Evolutionary conservation across 2,888 invertebrate genomes (phyloP), one percentile per base, ranked within the genome.

Genomic region (Drosophila anomelani): DNA sequence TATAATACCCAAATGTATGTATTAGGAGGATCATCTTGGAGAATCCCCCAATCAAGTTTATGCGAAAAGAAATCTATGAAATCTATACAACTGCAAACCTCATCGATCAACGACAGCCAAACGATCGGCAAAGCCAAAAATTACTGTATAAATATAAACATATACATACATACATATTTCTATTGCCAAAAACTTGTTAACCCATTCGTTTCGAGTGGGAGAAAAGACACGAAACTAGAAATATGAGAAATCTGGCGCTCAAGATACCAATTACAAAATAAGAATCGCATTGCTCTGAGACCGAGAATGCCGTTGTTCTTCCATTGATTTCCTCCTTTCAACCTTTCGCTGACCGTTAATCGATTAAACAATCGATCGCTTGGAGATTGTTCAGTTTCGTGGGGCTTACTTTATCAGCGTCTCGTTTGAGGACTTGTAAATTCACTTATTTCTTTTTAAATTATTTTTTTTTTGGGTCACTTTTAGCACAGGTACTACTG

Each of bases 241-340:
- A 67, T 55, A 56, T 56, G 56, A 29, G 61, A 41, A 38, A 23
- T 39, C 15, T 39, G 41, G 26, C 26, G 32, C 38, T 59, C 20
- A 34, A 39, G 36, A 54, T 5, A 34, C 17, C 43, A 44, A 36
- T 38, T 43, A 36, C 51, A 38, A 20, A 29, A 7, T 17, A 29
- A 26, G 36, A 49, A 13, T 32, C 20, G 51, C 51, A n/a, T 23
- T 51, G 51, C 51, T 51, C 20, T 9, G 34, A 9, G 9, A 20
- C 20, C 3, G 1, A 34, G 20, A 49, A n/a, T 13, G 49, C 15
- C 41, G 51, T 58, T 73, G 51, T 61, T 73, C 13, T 78, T 76
- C 76, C 81, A 81, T 78, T 80, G 84, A 84, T 84, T 84, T 86
- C 81, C 86, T 78, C 57, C 68, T 78, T 72, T 72, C 63, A 63